Evolutionary conservation across 1,140 invertebrate genomes (phyloP), one percentile per base, ranked within the genome.

Genomic region (Atta texana): DNA sequence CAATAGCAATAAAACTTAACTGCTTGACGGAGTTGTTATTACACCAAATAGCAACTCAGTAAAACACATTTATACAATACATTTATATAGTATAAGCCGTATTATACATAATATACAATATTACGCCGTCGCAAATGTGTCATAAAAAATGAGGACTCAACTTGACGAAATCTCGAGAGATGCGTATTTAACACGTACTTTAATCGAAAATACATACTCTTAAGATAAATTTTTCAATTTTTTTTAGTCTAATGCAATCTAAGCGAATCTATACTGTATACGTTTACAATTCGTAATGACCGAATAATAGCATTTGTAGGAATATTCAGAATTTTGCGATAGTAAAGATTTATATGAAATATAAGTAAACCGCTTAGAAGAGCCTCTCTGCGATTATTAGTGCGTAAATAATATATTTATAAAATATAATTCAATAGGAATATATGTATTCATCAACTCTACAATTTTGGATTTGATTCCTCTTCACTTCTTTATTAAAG

Each of bases 1-100:
- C 80, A n/a, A 74, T 82, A 55, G 53, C 80, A 61, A 68, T 72
- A 72, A 72, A 82, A 74, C 21, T 82, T 82, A 82, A 82, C 66
- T 53, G 39, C 34, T 81, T 28, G 16, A 66, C 63, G 8, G 24
- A 59, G 34, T 82, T 39, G 34, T 59, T 61, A 77, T 76, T 69
- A 39, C 49, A 55, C 21, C 14, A 18, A 34, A 14, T 39, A 14
- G 31, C 49, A 39, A 16, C 34, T 39, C 49, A 14, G 57, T 57
- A 69, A 34, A 81, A 71, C 44, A 44, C 21, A 71, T 71, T 81
- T 49, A 6, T 64, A 63, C 24, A 64, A 63, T 55, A 57, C 39
- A 34, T 71, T 81, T 49, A 14, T 64, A 49, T 16, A 51, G 8
- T 44, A 63, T 55, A 57, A 44, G 24, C 39, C 75, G 21, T n/a